phyloP scores from a whole-genome alignment of 2,797 vertebrate genomes.

The Podarcis siculus region DNA sequence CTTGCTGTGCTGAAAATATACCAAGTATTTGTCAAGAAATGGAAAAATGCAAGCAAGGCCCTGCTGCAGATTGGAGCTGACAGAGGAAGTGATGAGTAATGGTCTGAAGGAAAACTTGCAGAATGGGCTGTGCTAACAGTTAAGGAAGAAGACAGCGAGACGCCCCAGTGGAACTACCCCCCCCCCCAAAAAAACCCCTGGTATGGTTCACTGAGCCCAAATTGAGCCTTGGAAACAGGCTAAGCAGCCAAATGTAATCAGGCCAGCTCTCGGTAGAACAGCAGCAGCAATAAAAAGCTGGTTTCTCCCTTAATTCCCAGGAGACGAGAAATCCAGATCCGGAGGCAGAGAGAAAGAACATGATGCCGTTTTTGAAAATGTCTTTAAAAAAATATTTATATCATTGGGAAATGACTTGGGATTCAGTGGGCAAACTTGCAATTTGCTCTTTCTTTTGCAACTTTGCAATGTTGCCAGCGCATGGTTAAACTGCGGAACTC shows the following conservation, averaged over 20 bases:
- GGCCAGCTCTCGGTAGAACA: background rate
- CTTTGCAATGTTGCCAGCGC: too few relatives aligned
- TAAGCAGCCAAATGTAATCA: background rate
- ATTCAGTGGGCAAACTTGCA: background rate
- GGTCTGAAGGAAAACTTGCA: background rate
- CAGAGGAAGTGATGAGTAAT: background rate
- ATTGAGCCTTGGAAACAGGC: background rate
- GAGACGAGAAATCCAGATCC: too few relatives aligned
- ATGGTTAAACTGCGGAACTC: too few relatives aligned
- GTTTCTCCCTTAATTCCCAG: background rate
- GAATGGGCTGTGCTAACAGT: background rate
- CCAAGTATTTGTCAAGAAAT: background rate
- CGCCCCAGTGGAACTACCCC: background rate
- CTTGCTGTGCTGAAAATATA: conserved; percentile 8
- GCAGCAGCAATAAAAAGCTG: background rate
- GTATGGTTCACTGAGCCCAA: too few relatives aligned
- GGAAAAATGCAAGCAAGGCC: background rate
- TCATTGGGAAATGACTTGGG: background rate
- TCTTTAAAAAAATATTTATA: background rate
- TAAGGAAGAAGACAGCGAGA: background rate
- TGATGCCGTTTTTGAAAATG: background rate
- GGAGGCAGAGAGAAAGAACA: background rate
- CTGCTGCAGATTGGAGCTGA: background rate
- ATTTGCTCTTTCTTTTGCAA: background rate
- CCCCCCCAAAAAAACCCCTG: background rate